These are phyloP conservation scores for Smutsia temminckii DNA, from an alignment of 2,797 vertebrate genomes.

Conservation along the genomic window DNA sequence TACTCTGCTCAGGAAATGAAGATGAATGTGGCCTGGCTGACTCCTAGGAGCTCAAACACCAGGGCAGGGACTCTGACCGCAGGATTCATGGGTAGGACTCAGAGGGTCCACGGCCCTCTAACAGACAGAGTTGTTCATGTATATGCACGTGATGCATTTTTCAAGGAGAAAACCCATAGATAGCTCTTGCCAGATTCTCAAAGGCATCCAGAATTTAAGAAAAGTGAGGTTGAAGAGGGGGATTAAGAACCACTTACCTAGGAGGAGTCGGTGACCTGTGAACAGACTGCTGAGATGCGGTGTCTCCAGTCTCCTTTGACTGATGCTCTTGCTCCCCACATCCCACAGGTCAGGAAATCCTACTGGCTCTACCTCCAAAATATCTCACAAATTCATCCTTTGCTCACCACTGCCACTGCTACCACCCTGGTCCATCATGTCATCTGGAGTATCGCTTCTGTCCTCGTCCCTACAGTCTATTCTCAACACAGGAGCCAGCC, in stretches of 20 bases:
- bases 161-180: not conserved
- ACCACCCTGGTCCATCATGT: not conserved
- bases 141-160: not conserved
- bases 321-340: not conserved
- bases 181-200: not conserved
- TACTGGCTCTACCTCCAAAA: not conserved
- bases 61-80: too few relatives aligned
- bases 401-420: not conserved
- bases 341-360: not conserved
- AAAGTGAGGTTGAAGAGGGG: not conserved
- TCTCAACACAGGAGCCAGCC: not conserved
- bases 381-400: not conserved
- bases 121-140: not conserved
- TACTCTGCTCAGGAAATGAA: not conserved
- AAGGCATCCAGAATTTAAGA: not conserved
- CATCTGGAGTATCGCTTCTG: not conserved
- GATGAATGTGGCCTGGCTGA: fast-evolving
- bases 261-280: not conserved
- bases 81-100: not conserved
- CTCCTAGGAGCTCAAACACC: not conserved
- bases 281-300: not conserved
- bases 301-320: not conserved
- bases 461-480: not conserved
- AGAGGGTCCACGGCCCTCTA: not conserved
- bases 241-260: not conserved